These are phyloP conservation scores for Alligator mississippiensis DNA, from an alignment of 2,113 vertebrate genomes.

Conservation along the genomic window DNA sequence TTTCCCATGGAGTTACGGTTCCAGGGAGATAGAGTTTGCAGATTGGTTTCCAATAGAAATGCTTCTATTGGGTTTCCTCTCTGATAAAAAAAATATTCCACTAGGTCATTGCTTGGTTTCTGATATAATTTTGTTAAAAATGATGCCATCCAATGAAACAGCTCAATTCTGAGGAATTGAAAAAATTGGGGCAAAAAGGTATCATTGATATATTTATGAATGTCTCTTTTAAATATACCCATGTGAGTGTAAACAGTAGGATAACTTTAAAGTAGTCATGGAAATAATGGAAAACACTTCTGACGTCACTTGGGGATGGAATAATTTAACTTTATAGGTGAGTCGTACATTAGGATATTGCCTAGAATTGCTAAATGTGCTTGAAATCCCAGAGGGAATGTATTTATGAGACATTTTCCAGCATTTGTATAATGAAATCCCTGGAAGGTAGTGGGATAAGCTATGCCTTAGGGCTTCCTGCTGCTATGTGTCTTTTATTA, in stretches of 20 bases:
- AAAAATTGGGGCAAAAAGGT: background rate
- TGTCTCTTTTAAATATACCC: background rate
- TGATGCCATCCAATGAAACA: background rate
- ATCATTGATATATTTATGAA: background rate
- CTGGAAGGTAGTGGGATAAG: background rate
- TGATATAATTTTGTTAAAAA: background rate
- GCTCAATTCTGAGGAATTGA: background rate
- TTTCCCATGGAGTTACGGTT: no score
- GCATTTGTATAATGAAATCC: background rate
- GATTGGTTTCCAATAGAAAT: no score
- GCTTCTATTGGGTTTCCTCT: no score
- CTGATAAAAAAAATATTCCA: background rate
- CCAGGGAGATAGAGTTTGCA: no score
- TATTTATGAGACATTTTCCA: background rate
- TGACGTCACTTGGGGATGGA: background rate
- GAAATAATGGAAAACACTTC: background rate
- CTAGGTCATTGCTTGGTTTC: rapidly evolving
- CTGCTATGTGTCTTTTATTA: no score
- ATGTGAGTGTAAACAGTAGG: background rate
- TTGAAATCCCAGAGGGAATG: background rate
- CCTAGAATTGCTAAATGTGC: background rate
- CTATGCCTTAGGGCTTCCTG: no score
- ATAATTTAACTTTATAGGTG: background rate
- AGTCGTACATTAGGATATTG: background rate
- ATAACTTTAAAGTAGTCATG: background rate